Evolutionary conservation across 2,797 vertebrate species (phyloP), one percentile per base, ranked within the genome.

Genomic region (Hylomyscus alleni): DNA sequence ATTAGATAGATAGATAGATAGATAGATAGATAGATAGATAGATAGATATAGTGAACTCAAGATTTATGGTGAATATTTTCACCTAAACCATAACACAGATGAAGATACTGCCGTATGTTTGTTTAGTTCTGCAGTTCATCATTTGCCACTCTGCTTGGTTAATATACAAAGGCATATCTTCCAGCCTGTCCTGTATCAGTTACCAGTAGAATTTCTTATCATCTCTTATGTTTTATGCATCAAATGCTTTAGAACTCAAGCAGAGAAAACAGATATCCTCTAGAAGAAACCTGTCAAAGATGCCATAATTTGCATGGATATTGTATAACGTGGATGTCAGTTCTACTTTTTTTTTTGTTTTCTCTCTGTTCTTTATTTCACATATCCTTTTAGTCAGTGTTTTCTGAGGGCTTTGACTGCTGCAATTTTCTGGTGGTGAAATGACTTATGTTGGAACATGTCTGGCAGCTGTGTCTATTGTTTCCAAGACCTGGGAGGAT

Each of bases 391-490:
- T 44, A 72, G 15, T 37, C 26, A 52, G 5, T 67, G 4, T 60
- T 37, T 75, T 34, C 15, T 83, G 54, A 76, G 29, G 6, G 54
- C 11, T 69, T 58, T 29, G 15, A 14, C 62, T 72, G 2, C 29
- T 95, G 20, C 6, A 40, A 34, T 17, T 90, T 89, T 54, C 14
- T 67, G 58, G 54, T 54, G 3, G 19, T 90, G 5, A 10, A 84
- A 91, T 5, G 40, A 3, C 8, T 52, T 77, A 29, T 82, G 52
- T 78, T 94, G 40, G 47, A 92, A 60, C 29, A 83, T 65, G 82
- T 90, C 67, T 60, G 20, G 69, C 15, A 67, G 12, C 19, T 90
- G 12, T 89, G 40, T 84, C 40, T 91, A 52, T 91, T 94, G 90
- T 77, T 60, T 14, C 50, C 78, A 34, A 65, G 37, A 96, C 84